Evolutionary conservation across 2,797 vertebrate genomes (phyloP).

Genomic region (Eutrigla gurnardus): DNA sequence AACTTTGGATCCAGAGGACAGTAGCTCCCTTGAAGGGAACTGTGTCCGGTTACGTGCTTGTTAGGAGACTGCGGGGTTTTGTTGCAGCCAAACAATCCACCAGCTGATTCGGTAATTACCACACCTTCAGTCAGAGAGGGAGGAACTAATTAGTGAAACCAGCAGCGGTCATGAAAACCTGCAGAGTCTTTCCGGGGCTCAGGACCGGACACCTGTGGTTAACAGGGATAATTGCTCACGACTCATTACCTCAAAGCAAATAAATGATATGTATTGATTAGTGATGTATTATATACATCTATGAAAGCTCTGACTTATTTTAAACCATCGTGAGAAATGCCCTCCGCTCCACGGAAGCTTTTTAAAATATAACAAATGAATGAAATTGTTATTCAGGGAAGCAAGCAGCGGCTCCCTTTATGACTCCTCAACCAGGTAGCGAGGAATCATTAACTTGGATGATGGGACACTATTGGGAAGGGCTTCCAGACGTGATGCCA

Average conservation of each 20-base stretch:
- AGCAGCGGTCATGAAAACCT: conserved; percentile 42
- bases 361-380: conserved; percentile 55
- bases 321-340: conserved; percentile 27
- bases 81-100: conserved; percentile 36
- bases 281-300: conserved; percentile 29
- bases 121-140: conserved; percentile 53
- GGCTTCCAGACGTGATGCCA: conserved; percentile 28
- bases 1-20: conserved; percentile 32
- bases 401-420: conserved; percentile 28
- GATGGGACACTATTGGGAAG: conserved; percentile 27
- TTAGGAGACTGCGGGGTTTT: conserved; percentile 33
- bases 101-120: conserved; percentile 61
- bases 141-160: conserved; percentile 63
- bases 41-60: conserved; percentile 13
- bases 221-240: conserved; percentile 48
- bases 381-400: conserved; percentile 47
- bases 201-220: conserved; percentile 31
- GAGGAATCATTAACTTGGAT: conserved; percentile 54
- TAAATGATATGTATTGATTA: conserved; percentile 62
- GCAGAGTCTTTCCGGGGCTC: conserved; percentile 18
- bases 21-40: conserved; percentile 23
- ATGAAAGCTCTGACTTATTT: conserved; percentile 29
- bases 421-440: conserved; percentile 48
- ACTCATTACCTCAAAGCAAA: conserved; percentile 63
- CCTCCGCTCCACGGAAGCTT: conserved; percentile 28